Percentiles rank a stretch among this genome's conserved stretches.
Evolutionary conservation across 1,140 invertebrate species (phyloP).

Genomic region (Forficula auricularia): DNA sequence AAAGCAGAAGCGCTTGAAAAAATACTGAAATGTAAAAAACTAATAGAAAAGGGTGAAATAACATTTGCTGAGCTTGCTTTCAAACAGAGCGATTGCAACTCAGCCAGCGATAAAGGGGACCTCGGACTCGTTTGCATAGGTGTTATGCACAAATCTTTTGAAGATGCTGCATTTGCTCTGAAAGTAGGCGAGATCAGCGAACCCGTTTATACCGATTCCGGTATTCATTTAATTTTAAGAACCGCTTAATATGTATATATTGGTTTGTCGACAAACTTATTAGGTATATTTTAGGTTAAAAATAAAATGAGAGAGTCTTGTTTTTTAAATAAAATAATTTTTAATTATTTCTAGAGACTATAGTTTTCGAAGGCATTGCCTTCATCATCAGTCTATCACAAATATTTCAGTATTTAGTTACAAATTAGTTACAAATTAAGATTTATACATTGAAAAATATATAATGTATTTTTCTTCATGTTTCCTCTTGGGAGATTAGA

Average conservation of each 20-base stretch:
- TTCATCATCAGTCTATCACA: no score
- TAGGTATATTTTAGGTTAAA: no score
- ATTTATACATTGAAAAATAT: no score
- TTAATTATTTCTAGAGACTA: no score
- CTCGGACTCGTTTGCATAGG: constrained; percentile 86
- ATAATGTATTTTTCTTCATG: no score
- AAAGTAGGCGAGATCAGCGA: constrained; percentile 85
- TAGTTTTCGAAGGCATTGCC: no score
- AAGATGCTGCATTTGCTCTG: constrained; percentile 84
- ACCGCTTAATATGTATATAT: constrained; percentile 68
- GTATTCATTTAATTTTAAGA: constrained; percentile 86
- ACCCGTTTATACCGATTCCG: constrained; percentile 88
- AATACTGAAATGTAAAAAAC: constrained; percentile 60
- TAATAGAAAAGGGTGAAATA: constrained; percentile 60
- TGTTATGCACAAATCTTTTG: constrained; percentile 93
- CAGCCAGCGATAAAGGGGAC: constrained; percentile 85
- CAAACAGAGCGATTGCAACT: constrained; percentile 91
- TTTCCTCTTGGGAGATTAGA: no score
- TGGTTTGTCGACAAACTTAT: no score
- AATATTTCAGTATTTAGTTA: no score
- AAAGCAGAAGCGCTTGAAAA: constrained; percentile 85
- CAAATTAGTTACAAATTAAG: no score
- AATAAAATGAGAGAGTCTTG: no score
- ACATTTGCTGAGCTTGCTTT: constrained; percentile 75
- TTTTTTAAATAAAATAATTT: no score